A percentile compares a stretch with the other conserved stretches of the same genome.
Conservation (phyloP, 2,888 invertebrate species). For the Nephrotoma appendiculata region DNA sequence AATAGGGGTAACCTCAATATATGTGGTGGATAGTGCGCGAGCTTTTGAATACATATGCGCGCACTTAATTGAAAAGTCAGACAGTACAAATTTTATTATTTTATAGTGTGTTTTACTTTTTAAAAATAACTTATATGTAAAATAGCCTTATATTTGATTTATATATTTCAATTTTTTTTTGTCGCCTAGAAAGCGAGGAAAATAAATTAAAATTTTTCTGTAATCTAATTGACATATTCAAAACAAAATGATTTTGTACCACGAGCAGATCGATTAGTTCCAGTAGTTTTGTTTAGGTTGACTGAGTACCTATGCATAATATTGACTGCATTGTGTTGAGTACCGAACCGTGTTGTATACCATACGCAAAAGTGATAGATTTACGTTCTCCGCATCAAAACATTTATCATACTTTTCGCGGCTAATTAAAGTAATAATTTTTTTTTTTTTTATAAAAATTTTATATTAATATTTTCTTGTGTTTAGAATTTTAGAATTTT, state of each 20-base stretch:
- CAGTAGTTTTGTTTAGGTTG: not conserved
- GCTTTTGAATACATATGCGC: not conserved
- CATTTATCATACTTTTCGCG: not conserved
- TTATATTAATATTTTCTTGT: not conserved
- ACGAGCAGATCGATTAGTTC: not conserved
- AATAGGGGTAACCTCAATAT: not conserved
- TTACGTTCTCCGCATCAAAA: not conserved
- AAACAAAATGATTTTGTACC: not conserved
- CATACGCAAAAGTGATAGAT: not conserved
- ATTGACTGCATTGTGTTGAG: not conserved
- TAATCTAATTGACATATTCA: not conserved
- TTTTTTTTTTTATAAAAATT: not conserved
- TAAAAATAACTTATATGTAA: too few relatives aligned
- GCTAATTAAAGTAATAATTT: not conserved
- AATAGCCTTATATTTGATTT: too few relatives aligned
- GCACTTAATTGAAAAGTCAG: not conserved
- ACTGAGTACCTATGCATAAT: not conserved
- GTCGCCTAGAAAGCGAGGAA: too few relatives aligned
- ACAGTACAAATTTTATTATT: not conserved
- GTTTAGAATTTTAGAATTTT: not conserved
- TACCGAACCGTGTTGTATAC: not conserved
- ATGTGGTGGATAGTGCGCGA: not conserved
- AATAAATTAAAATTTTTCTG: too few relatives aligned
- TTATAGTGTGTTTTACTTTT: not conserved
- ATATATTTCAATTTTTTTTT: too few relatives aligned